Base-by-base conservation (phyloP, 2,888 invertebrate genomes). In the Amphipoea oculea region DNA sequence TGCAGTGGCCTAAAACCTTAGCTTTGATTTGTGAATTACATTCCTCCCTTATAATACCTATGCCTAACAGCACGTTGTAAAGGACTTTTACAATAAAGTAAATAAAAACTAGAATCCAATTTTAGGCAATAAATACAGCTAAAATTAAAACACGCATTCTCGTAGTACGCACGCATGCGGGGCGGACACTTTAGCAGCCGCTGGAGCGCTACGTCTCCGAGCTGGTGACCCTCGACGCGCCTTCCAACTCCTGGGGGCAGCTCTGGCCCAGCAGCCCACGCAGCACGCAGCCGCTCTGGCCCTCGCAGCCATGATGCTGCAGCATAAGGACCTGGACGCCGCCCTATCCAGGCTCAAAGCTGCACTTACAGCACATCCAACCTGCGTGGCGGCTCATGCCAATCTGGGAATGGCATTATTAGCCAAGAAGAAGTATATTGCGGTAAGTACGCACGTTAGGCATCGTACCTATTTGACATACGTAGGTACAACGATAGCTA, bases 191-290 rank as follows among this genome's bases (percentile, higher is more conserved):
- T 86, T 97, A 87, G 96, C 96, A 1, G 94, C 97, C 82, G 96
- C 97, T 81, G 94, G 97, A 45, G 94, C 97, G 17, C 90, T 97
- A 78, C 94, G 97, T 69, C 93, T 97, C 79, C 89, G 97, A 91
- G 93, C 97, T 91, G 95, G 97, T 60, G 94, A 97, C 85, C 94
- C 97, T 79, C 94, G 97, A 12, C 94, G 96, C 79, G 95, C 97
- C 82, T 96, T 97, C 94, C 96, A 97, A 93, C 93, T 97, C 83
- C 92, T 97, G 54, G 96, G 97, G 82, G 96, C 97, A 88, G 96
- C 97, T 78, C 89, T 97, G 45, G 94, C 97, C 4, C 95, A 95
- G 84, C 95, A 96, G 83, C 96, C 97, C 6, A 93, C 95, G 20
- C 96, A 97, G 85, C 97, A 95, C 89, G 95, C 95, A 65, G 97